phyloP scores from a whole-genome alignment of 2,888 invertebrate species.

The Phortica magna region DNA sequence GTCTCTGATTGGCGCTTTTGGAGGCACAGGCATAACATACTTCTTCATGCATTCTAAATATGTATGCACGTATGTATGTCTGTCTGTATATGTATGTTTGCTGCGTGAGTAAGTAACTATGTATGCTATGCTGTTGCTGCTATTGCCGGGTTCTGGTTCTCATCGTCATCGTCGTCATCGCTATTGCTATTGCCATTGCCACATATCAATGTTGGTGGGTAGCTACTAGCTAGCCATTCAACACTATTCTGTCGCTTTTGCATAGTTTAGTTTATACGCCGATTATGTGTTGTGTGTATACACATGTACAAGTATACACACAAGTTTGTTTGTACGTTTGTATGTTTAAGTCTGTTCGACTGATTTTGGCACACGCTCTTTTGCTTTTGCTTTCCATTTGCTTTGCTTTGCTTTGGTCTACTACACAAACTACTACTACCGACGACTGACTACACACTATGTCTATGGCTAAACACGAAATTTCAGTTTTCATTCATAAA shows the following conservation, averaged over 20 bases:
- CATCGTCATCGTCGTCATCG: background rate
- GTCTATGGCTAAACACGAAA: background rate
- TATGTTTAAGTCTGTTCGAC: background rate
- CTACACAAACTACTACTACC: background rate
- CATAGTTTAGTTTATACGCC: slow-evolving; percentile 9
- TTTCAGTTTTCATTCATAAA: slow-evolving; percentile 34
- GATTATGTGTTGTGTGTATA: background rate
- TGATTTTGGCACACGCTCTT: slow-evolving; percentile 15
- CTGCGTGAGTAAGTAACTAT: background rate
- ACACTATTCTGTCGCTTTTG: background rate
- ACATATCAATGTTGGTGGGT: slow-evolving; percentile 17
- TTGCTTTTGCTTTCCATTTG: background rate
- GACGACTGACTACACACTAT: background rate
- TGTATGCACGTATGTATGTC: background rate
- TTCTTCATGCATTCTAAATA: background rate
- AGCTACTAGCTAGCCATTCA: background rate
- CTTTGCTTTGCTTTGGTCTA: background rate
- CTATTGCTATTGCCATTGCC: background rate
- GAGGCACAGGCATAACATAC: background rate
- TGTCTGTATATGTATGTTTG: background rate
- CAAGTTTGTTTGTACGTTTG: background rate
- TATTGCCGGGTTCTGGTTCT: background rate
- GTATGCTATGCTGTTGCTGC: no score
- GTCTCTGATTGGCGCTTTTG: background rate
- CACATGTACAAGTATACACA: no score